Base-by-base conservation (phyloP, 2,113 vertebrate species). In the Sinocyclocheilus maitianheensis region DNA sequence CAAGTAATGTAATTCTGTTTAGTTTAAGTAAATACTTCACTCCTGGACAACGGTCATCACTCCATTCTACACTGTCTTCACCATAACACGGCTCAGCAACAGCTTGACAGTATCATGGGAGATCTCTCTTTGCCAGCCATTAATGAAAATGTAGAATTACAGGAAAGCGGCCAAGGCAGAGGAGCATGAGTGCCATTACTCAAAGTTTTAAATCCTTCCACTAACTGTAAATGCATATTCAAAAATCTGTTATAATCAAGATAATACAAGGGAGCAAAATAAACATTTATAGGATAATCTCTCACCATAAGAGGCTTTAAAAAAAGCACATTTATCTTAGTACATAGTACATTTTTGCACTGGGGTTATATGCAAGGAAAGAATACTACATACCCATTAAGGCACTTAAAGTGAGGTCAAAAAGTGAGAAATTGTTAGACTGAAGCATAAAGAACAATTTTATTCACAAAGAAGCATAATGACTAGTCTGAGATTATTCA, bases 251-350 rank as follows among this genome's bases (percentile, higher is more conserved):
- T 80, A 84, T 71, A 86, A 84, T 87, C 78, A 87, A 85, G 34
- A 79, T 55, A 10, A 76, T 83, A 81, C 85, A 67, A 77, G 72
- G 18, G 81, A 81, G 74, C 69, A 77, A 85, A 84, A 87, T 88
- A 46, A 90, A 87, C 84, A 86, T 81, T 77, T 46, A 81, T 75
- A 43, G 75, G 84, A 90, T 89, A 74, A 86, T 89, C 84, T 85
- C 53, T 65, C 76, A 65, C 63, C 74, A 82, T 86, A 87, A 87
- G 88, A 89, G 81, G 85, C 86, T 88, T 91, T 88, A n/a, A 80
- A 85, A 81, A 46, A 87, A 88, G 87, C 84, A 91, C 67, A 40
- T 37, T 71, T 37, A 20, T 71, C 37, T 37, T 37, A 26, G 26
- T 26, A 26, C 26, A 40, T 5, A 72, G n/a, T 5, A 69, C 10